Evolutionary conservation across 2,888 invertebrate genomes (phyloP).

Genomic region (Ptilodon capucinus): DNA sequence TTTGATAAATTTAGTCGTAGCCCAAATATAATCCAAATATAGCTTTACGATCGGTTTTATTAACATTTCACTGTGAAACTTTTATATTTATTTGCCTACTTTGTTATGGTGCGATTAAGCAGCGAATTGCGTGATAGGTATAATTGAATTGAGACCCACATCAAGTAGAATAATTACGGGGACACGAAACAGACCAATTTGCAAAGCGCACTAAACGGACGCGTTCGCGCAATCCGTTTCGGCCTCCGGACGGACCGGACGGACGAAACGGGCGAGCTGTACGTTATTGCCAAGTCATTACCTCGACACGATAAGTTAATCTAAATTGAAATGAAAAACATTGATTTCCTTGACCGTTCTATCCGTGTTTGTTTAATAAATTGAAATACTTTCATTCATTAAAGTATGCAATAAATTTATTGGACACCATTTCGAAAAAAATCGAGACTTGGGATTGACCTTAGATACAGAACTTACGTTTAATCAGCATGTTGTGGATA

Average conservation of each 20-base stretch:
- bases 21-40: conserved; percentile 5
- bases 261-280: not conserved
- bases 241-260: not conserved
- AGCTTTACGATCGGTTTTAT: conserved; percentile 14
- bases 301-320: no score
- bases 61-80: conserved; percentile 7
- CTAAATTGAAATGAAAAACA: no score
- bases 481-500: no score
- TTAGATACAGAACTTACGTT: no score
- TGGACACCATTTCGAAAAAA: no score
- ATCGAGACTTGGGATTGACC: no score
- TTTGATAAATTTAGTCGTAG: conserved; percentile 2
- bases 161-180: conserved; percentile 18
- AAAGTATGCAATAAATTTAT: no score
- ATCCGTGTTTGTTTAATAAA: no score
- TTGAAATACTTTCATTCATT: no score
- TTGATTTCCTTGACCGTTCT: no score
- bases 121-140: conserved; percentile 10
- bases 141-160: conserved; percentile 1
- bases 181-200: conserved; percentile 57
- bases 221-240: not conserved
- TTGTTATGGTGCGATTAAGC: conserved; percentile 27
- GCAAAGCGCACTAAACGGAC: conserved; percentile 26
- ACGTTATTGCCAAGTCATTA: no score
- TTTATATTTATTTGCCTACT: conserved; percentile 20